Conservation (phyloP, 2,797 vertebrate species). For the Hafferia zeledoni region DNA sequence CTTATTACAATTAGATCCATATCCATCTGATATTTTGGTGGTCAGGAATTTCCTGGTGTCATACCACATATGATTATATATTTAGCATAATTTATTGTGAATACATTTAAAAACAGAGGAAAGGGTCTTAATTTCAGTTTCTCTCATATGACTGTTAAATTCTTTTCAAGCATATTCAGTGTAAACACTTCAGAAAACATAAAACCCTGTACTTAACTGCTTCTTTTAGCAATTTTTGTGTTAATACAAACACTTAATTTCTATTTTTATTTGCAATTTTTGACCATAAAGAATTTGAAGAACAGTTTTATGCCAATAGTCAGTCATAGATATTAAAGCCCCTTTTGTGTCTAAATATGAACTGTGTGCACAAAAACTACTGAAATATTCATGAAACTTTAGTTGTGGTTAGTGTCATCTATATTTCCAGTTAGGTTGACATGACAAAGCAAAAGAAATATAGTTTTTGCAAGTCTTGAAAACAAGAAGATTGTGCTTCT, state of each 20-base stretch:
- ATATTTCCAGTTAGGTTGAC: neutral
- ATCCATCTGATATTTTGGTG: slow-evolving; percentile 23
- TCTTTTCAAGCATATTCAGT: neutral
- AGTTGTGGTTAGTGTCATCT: neutral
- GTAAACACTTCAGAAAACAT: neutral
- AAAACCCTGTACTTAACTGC: neutral
- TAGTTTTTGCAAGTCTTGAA: neutral
- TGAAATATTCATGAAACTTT: fast-evolving
- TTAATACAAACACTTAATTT: neutral
- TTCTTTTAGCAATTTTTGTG: neutral
- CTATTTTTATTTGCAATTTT: neutral
- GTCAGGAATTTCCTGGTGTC: slow-evolving; percentile 33
- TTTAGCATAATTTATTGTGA: neutral
- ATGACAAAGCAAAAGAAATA: neutral
- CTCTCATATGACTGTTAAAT: fast-evolving
- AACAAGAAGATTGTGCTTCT: neutral
- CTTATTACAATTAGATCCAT: neutral
- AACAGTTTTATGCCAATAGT: neutral
- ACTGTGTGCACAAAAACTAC: neutral
- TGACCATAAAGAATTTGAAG: neutral
- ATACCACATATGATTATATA: neutral
- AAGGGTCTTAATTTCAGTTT: neutral
- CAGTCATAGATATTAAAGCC: neutral
- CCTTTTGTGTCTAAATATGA: neutral
- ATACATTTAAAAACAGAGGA: neutral